These are phyloP conservation scores for Parazoanthus atlanticus DNA, from an alignment of 92 coral and sea anemone genomes.

Conservation along the genomic window DNA sequence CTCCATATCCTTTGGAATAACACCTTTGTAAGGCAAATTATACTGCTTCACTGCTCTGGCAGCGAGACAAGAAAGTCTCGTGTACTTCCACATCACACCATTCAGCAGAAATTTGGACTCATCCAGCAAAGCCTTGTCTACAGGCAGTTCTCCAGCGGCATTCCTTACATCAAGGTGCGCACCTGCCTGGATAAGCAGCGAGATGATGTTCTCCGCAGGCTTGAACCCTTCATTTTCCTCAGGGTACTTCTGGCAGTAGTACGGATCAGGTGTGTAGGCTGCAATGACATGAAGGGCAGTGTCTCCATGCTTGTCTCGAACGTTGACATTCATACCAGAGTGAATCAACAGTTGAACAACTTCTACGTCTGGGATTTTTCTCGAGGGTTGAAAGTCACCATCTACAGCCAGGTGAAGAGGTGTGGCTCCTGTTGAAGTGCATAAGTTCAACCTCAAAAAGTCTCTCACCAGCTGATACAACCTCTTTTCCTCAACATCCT, in stretches of 20 bases:
- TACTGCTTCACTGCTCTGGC: slow-evolving; percentile 26
- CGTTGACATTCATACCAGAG: slow-evolving; percentile 48
- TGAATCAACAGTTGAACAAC: slow-evolving; percentile 47
- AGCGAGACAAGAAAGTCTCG: slow-evolving; percentile 33
- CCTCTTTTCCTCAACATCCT: slow-evolving; percentile 38
- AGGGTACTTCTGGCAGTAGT: slow-evolving; percentile 43
- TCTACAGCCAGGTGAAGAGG: slow-evolving; percentile 55
- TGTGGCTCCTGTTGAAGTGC: slow-evolving; percentile 49
- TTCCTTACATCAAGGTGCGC: slow-evolving; percentile 47
- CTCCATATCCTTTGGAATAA: slow-evolving; percentile 25
- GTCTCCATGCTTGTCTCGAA: slow-evolving; percentile 47
- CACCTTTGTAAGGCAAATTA: slow-evolving; percentile 6
- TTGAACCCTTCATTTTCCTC: slow-evolving; percentile 43
- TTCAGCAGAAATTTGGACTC: slow-evolving; percentile 38
- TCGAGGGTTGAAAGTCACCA: slow-evolving; percentile 35
- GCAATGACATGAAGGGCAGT: slow-evolving; percentile 57
- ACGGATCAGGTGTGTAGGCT: slow-evolving; percentile 38
- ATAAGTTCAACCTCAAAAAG: slow-evolving; percentile 32
- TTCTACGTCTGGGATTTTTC: slow-evolving; percentile 54
- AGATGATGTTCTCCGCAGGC: slow-evolving; percentile 33
- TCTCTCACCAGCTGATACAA: slow-evolving; percentile 36
- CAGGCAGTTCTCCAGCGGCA: slow-evolving; percentile 50
- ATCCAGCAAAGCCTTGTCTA: slow-evolving; percentile 58
- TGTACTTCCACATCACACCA: slow-evolving; percentile 19
- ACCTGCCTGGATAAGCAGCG: slow-evolving; percentile 47